phyloP scores from a whole-genome alignment of 2,888 invertebrate species.

The Spodoptera exigua region DNA sequence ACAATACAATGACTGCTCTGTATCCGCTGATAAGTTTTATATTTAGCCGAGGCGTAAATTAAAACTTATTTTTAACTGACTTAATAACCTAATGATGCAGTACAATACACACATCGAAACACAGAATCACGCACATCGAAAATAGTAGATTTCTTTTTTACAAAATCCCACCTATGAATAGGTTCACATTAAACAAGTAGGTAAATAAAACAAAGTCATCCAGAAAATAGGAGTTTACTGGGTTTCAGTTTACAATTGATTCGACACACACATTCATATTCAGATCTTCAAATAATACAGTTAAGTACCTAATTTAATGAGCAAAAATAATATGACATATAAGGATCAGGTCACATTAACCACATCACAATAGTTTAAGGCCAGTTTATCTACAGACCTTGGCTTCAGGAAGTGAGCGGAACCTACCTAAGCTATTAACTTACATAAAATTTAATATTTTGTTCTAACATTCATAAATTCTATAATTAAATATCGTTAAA shows the following conservation, averaged over 20 bases:
- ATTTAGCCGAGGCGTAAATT: conserved; percentile 8
- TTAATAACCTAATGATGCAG: too few species aligned
- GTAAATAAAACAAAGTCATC: conserved; percentile 50
- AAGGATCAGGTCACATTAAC: conserved; percentile 54
- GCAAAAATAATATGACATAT: conserved; percentile 59
- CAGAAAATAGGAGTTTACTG: conserved; percentile 55
- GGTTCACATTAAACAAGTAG: conserved; percentile 6
- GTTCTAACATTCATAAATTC: not conserved
- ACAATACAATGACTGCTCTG: conserved; percentile 10
- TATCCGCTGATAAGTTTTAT: conserved; percentile 39
- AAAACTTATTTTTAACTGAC: too few species aligned
- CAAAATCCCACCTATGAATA: not conserved
- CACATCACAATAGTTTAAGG: conserved; percentile 59
- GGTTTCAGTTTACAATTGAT: conserved; percentile 49
- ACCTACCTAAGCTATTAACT: conserved; percentile 8
- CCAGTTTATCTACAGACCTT: conserved; percentile 42
- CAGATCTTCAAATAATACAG: conserved; percentile 52
- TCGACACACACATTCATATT: conserved; percentile 44
- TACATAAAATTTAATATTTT: conserved; percentile 15
- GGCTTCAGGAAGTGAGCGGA: conserved; percentile 42
- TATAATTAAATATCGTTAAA: not conserved
- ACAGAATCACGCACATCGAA: too few species aligned
- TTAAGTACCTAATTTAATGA: conserved; percentile 62
- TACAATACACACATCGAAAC: too few species aligned
- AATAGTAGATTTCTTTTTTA: too few species aligned